A percentile compares a stretch with the other conserved stretches of the same genome.
Conservation (phyloP, 2,113 vertebrate species). For the Gymnarchus niloticus region DNA sequence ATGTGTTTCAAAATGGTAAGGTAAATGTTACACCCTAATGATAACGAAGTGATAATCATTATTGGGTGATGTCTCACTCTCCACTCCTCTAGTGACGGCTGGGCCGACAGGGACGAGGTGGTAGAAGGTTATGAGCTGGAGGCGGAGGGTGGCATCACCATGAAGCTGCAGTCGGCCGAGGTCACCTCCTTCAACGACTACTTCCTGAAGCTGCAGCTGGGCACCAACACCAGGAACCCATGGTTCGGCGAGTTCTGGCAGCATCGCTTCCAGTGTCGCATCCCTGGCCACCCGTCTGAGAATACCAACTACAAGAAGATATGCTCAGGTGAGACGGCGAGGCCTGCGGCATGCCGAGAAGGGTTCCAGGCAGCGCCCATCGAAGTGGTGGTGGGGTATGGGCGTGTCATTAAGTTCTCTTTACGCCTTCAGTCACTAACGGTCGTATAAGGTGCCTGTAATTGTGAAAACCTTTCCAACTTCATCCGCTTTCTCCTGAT, state of each 20-base stretch:
- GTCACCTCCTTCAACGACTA: conserved; percentile 90
- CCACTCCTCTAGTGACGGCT: conserved; percentile 77
- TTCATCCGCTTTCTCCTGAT: neutral
- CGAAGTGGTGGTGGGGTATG: neutral
- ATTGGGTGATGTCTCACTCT: neutral
- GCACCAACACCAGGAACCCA: conserved; percentile 87
- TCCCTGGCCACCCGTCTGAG: conserved; percentile 80
- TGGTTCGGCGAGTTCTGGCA: conserved; percentile 99
- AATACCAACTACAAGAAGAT: conserved; percentile 87
- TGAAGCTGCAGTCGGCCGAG: conserved; percentile 89
- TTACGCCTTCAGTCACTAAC: neutral
- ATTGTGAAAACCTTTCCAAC: conserved; percentile 2
- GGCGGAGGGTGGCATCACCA: conserved; percentile 93
- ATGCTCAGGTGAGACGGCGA: conserved; percentile 77
- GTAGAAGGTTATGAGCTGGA: conserved; percentile 93
- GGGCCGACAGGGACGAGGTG: conserved; percentile 97
- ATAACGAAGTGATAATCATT: neutral
- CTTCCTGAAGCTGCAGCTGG: conserved; percentile 85
- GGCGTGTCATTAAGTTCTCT: neutral
- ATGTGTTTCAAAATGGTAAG: neutral
- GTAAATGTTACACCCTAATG: neutral
- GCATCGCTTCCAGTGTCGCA: conserved; percentile 91
- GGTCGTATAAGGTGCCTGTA: neutral
- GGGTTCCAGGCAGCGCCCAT: no score
- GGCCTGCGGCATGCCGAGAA: neutral